Evolutionary conservation across 1,140 invertebrate species (phyloP).

Genomic region (Harlomillsia oculata): DNA sequence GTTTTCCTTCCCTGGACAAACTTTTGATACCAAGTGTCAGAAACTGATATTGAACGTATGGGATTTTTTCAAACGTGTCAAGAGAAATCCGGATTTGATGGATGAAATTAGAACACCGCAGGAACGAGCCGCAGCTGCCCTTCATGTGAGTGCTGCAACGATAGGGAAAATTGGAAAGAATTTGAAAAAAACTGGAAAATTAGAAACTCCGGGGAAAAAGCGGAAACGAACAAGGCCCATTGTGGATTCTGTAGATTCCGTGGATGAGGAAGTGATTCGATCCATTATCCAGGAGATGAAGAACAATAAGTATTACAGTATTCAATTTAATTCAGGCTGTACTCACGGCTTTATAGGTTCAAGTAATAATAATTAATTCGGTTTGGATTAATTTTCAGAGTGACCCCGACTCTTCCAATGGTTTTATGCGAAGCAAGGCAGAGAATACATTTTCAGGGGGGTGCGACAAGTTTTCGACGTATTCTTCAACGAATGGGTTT

Average conservation of each 20-base stretch:
- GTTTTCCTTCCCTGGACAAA: constrained; percentile 32
- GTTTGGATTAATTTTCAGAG: constrained; percentile 13
- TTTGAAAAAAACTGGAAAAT: constrained; percentile 25
- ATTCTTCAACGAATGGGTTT: constrained; percentile 28
- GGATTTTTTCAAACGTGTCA: constrained; percentile 30
- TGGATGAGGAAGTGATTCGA: constrained; percentile 27
- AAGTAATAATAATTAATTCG: background rate
- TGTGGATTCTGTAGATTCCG: constrained; percentile 25
- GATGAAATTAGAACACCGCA: constrained; percentile 22
- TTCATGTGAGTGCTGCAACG: constrained; percentile 25
- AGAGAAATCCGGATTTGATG: constrained; percentile 26
- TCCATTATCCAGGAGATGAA: constrained; percentile 30
- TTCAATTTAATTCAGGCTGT: background rate
- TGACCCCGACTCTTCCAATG: constrained; percentile 27
- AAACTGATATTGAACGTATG: constrained; percentile 34
- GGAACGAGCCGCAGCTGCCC: constrained; percentile 22
- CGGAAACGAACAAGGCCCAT: constrained; percentile 22
- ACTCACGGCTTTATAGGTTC: background rate
- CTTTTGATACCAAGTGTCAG: constrained; percentile 30
- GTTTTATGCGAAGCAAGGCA: constrained; percentile 23
- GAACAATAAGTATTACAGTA: constrained; percentile 15
- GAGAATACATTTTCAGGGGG: constrained; percentile 30
- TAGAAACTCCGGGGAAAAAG: constrained; percentile 30
- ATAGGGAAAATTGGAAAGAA: constrained; percentile 33
- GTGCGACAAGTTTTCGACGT: constrained; percentile 29